phyloP scores from a whole-genome alignment of 1,140 invertebrate species.

The Diprion similis region DNA sequence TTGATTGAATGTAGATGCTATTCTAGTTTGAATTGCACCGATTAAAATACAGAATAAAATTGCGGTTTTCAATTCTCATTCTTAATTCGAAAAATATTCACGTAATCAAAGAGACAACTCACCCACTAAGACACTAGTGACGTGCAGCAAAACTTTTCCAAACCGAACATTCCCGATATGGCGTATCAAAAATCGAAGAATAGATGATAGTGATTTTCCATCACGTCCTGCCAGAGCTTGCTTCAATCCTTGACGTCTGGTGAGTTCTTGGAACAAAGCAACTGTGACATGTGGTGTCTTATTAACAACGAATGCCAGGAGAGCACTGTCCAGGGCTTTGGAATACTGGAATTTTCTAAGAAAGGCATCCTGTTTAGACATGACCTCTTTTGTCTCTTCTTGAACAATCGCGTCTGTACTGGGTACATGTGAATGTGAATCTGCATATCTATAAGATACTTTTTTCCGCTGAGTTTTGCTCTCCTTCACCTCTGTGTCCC shows the following conservation, averaged over 20 bases:
- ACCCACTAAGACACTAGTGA: constrained; percentile 76
- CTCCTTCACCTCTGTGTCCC: constrained; percentile 66
- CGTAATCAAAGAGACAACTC: constrained; percentile 26
- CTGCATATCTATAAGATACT: constrained; percentile 60
- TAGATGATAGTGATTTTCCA: constrained; percentile 68
- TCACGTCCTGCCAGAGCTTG: constrained; percentile 75
- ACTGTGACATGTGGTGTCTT: constrained; percentile 80
- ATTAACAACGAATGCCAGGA: constrained; percentile 67
- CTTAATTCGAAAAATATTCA: too few relatives aligned
- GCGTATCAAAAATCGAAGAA: constrained; percentile 80
- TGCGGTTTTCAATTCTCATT: too few relatives aligned
- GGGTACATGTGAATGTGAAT: constrained; percentile 58
- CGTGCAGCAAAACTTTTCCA: constrained; percentile 75
- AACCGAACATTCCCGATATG: constrained; percentile 79
- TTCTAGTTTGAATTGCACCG: constrained; percentile 4
- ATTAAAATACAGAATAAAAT: too few relatives aligned
- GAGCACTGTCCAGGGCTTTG: constrained; percentile 79
- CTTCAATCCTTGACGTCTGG: constrained; percentile 75
- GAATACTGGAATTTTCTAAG: constrained; percentile 84
- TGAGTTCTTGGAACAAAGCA: constrained; percentile 83
- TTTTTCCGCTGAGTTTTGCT: constrained; percentile 60
- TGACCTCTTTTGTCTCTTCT: constrained; percentile 56
- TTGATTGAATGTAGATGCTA: not conserved
- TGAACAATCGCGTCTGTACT: constrained; percentile 65
- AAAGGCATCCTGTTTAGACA: constrained; percentile 71